Conservation (phyloP, 2,888 invertebrate genomes). For the Diloba caeruleocephala region DNA sequence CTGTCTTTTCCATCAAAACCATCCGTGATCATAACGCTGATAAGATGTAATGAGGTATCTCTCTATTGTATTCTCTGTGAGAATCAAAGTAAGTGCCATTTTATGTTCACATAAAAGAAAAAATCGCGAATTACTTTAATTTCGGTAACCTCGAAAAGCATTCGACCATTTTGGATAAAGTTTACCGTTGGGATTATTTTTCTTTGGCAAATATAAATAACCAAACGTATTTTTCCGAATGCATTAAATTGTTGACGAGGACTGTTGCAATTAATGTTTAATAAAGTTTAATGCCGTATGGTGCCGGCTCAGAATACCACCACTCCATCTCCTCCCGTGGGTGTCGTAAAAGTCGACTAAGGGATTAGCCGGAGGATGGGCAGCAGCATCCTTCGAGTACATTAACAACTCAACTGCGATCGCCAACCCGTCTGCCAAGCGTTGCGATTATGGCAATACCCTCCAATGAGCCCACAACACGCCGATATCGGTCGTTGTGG, state of each 20-base stretch:
- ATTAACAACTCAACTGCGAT: too few relatives aligned
- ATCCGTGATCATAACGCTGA: too few relatives aligned
- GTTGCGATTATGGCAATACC: too few relatives aligned
- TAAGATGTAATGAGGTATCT: conserved; percentile 21
- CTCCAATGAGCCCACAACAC: too few relatives aligned
- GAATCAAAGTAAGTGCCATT: conserved; percentile 20
- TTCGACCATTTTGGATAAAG: conserved; percentile 33
- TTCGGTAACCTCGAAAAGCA: conserved; percentile 40
- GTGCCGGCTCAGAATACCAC: too few relatives aligned
- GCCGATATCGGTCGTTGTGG: too few relatives aligned
- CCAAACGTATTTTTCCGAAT: conserved; percentile 31
- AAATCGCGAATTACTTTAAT: conserved; percentile 22
- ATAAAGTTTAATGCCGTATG: too few relatives aligned
- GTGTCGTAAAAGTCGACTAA: too few relatives aligned
- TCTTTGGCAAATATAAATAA: conserved; percentile 11
- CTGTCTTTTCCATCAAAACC: conserved; percentile 15
- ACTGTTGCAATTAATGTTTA: conserved; percentile 9
- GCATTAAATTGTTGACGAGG: conserved; percentile 11
- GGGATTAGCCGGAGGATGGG: too few relatives aligned
- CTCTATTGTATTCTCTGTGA: conserved; percentile 38
- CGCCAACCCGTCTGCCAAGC: too few relatives aligned
- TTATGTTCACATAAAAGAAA: conserved; percentile 9
- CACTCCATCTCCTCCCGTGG: too few relatives aligned
- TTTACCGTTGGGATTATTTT: conserved; percentile 39
- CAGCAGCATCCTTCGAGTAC: too few relatives aligned